Evolutionary conservation across 2,113 vertebrate species (phyloP), one percentile per base, ranked within the genome.

Genomic region (Clinocottus analis): DNA sequence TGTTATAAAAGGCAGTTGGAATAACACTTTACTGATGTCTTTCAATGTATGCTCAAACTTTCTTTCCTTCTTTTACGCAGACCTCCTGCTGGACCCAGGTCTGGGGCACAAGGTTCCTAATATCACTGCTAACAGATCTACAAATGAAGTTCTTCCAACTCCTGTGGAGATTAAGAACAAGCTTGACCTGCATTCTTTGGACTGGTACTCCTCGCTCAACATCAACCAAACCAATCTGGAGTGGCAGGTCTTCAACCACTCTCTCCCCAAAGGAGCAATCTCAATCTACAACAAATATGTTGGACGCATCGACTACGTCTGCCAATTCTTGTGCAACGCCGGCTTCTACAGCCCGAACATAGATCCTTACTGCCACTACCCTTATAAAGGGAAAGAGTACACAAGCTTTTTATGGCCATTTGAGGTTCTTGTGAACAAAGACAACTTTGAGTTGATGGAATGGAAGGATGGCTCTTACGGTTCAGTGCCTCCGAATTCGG

Each of bases 301-400:
- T 6, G 33, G 33, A 33, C 33, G 33, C 33, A 4, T 33, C 33
- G 33, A 33, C 33, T 33, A 45, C 17, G 43, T 45, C 5, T 45
- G 41, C 5, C 41, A 14, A 14, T 43, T 11, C 19, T 7, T 1
- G 16, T 2, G 0, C 4, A 0, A 3, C 1, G 58, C 58, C 1
- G 58, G 58, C 29, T 60, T 60, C 17, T 60, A 60, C 9, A 60
- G 5, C 58, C 58, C 58, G 19, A 4, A 5, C 58, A 11, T 11
- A 9, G 58, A 9, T 60, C 58, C 58, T 33, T 10, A 41, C 39
- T 93, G 92, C 41, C 62, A 66, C 23, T 92, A 91, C 45, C 60
- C 90, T 10, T 25, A 62, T 19, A 45, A 3, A 25, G 62, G 13
- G 7, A 27, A 64, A 25, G 37, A 17, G n/a, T n/a, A 39, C 39